Conservation (phyloP, 2,888 invertebrate genomes). For the Carcina quercana region DNA sequence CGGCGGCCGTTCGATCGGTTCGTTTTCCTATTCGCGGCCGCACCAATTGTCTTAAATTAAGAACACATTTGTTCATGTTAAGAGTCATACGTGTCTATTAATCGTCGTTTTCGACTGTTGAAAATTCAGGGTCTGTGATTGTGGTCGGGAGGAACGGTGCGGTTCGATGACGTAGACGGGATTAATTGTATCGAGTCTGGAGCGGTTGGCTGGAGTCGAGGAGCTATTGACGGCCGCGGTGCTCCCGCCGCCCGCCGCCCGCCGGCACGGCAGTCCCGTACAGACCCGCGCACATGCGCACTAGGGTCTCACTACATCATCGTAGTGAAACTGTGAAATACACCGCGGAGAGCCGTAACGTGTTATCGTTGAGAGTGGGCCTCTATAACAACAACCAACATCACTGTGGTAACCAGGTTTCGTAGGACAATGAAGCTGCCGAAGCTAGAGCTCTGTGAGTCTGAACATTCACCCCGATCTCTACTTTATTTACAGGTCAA, state of each 20-base stretch:
- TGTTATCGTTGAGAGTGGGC: no score
- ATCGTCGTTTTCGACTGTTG: slow-evolving; percentile 29
- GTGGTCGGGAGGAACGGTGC: slow-evolving; percentile 15
- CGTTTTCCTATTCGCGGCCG: slow-evolving; percentile 31
- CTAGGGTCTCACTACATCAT: slow-evolving; percentile 23
- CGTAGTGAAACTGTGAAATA: no score
- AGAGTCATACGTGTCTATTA: slow-evolving; percentile 37
- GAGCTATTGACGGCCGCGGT: slow-evolving; percentile 21
- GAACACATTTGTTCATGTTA: slow-evolving; percentile 54
- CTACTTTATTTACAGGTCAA: no score
- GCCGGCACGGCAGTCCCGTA: slow-evolving; percentile 33
- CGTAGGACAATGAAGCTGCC: slow-evolving; percentile 59
- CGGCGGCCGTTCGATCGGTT: slow-evolving; percentile 3
- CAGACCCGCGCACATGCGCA: slow-evolving; percentile 42
- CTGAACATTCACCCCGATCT: no score
- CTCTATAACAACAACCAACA: no score
- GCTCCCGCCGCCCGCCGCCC: no score
- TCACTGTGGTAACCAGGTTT: no score
- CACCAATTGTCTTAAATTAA: slow-evolving; percentile 59
- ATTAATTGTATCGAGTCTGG: slow-evolving; percentile 26
- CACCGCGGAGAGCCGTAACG: no score
- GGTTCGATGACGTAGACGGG: slow-evolving; percentile 16
- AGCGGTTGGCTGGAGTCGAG: slow-evolving; percentile 5
- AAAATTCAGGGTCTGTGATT: slow-evolving; percentile 19
- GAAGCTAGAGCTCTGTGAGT: slow-evolving; percentile 56